A percentile compares a stretch with the other conserved stretches of the same genome.
phyloP scores from a whole-genome alignment of 2,888 invertebrate genomes.

The Dexiosoma caninum region DNA sequence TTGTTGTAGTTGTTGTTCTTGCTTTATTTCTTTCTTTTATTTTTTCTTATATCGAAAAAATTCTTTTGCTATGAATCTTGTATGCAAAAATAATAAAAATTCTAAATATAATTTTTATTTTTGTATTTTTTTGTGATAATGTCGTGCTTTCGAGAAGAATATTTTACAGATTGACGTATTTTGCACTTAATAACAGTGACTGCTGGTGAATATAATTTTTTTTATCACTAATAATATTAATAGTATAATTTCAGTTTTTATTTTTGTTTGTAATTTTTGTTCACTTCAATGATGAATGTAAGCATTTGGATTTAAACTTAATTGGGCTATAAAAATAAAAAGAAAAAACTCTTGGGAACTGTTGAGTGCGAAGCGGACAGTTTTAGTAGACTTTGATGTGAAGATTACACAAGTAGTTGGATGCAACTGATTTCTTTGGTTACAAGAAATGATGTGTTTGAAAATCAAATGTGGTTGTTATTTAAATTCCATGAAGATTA shows the following conservation, averaged over 20 bases:
- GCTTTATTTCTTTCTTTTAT: not conserved
- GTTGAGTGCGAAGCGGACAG: not conserved
- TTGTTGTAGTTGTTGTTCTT: too few species aligned
- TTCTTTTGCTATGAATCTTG: constrained; percentile 45
- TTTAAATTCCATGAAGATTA: too few species aligned
- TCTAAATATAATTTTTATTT: constrained; percentile 32
- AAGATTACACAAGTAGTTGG: not conserved
- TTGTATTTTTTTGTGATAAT: constrained; percentile 15
- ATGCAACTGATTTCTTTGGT: not conserved
- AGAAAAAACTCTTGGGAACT: not conserved
- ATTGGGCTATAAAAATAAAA: constrained; percentile 31
- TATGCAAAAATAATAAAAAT: constrained; percentile 41
- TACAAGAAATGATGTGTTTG: too few species aligned
- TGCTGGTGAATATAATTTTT: constrained; percentile 13
- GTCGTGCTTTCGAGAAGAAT: constrained; percentile 11
- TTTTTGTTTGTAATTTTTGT: not conserved
- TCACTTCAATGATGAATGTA: constrained; percentile 25
- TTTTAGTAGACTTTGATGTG: not conserved
- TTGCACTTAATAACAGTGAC: constrained; percentile 40
- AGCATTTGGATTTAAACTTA: constrained; percentile 29
- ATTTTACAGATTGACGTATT: constrained; percentile 56
- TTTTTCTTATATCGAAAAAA: not conserved
- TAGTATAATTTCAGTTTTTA: constrained; percentile 12
- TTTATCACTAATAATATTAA: not conserved
- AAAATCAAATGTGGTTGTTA: too few species aligned